Base-by-base conservation (phyloP, 2,113 vertebrate species). In the Mastomys coucha region DNA sequence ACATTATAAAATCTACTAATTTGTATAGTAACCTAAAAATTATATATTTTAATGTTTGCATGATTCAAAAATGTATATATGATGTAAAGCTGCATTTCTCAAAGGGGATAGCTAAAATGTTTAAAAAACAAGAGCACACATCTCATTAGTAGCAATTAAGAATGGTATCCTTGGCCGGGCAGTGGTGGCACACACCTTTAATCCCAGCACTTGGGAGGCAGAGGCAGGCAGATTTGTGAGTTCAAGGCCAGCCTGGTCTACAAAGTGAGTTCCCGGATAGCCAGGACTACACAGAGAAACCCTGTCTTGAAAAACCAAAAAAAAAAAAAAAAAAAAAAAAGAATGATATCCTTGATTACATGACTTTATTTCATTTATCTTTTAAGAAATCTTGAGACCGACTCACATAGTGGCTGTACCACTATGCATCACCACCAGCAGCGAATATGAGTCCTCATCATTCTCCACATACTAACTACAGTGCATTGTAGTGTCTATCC, bases 41-140 rank as follows among this genome's bases (percentile, higher is more conserved):
- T 53, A 53, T n/a, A 33, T 7, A 1, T 31, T 51, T 36, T 87
- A 22, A 87, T 36, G 17, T 87, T 49, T 51, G 5, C 9, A 19
- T 87, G 9, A 49, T 69, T 60, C 5, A 13, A 82, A 26, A 45
- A 45, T 24, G 10, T 36, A 49, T 36, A 84, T 73, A n/a, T 72
- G 11, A 96, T 51, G 28, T 12, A 65, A 98, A 84, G 3, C 3
- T 93, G 36, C 6, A 70, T 95, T 84, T 33, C 88, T 53, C 53
- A 58, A 69, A 31, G 60, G 49, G 24, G 3, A 72, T 58, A 16
- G 14, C 67, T 88, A 6, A 69, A 9, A 2, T 90, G 20, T 96
- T 73, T 49, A 56, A 75, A 70, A 89, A 82, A 45, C 45, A 91
- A 8, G 5, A 69, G 1, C 0, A 73, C 3, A 45, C 45, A 42